Evolutionary conservation across 1,140 invertebrate species (phyloP).

Genomic region (Drosophila trapezifrons): DNA sequence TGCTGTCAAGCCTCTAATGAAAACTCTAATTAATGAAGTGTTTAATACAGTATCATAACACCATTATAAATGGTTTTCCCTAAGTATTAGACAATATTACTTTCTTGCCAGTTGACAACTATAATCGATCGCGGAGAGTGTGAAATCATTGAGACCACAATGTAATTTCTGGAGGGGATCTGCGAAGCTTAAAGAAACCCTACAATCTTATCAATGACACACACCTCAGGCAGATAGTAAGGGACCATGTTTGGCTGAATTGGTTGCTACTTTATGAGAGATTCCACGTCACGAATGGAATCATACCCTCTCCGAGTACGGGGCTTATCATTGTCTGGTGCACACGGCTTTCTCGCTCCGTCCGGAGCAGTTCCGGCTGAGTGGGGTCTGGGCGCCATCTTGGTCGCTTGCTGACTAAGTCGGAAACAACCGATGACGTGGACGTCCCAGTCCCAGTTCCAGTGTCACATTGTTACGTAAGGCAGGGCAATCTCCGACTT

Average conservation of each 20-base stretch:
- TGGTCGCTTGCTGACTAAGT: conserved; percentile 56
- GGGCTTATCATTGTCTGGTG: conserved; percentile 46
- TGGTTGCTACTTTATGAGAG: neutral
- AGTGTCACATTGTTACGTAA: conserved; percentile 28
- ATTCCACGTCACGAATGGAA: conserved; percentile 43
- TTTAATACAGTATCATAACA: too few species aligned
- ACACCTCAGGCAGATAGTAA: conserved; percentile 33
- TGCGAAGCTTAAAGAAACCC: conserved; percentile 14
- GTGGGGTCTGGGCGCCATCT: conserved; percentile 53
- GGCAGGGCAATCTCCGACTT: conserved; percentile 23
- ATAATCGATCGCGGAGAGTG: neutral
- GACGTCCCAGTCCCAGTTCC: neutral
- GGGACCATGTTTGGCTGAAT: conserved; percentile 4
- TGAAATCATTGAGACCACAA: conserved; percentile 9
- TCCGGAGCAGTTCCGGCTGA: conserved; percentile 37
- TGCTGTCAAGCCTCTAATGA: too few species aligned
- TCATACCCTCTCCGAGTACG: neutral
- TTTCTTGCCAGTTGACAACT: neutral
- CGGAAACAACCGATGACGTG: conserved; percentile 22
- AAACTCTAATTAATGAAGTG: too few species aligned
- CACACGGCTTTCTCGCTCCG: conserved; percentile 49
- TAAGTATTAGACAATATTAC: neutral
- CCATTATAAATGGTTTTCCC: neutral
- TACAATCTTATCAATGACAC: conserved; percentile 52
- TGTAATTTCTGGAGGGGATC: conserved; percentile 10